A percentile compares a stretch with the other conserved stretches of the same genome.
Evolutionary conservation across 2,888 invertebrate genomes (phyloP).

Genomic region (Phragmatobia fuliginosa): DNA sequence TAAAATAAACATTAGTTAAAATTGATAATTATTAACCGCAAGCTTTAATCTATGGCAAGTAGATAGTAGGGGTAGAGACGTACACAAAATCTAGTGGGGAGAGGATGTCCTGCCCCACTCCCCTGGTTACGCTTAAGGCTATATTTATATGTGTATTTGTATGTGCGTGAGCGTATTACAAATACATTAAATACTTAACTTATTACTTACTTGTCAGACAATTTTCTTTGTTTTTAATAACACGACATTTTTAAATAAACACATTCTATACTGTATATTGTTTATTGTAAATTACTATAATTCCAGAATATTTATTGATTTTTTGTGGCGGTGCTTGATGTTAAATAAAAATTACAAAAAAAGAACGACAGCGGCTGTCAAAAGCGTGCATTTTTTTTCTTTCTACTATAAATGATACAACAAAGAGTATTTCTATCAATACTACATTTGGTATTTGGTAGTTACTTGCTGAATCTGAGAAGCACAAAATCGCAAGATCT

Average conservation of each 20-base stretch:
- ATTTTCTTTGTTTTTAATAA: slow-evolving; percentile 7
- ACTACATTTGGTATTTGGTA: background rate
- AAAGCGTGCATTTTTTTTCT: background rate
- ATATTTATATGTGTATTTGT: too few species aligned
- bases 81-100: too few species aligned
- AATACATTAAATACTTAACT: background rate
- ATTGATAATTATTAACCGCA: too few species aligned
- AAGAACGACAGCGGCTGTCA: slow-evolving; percentile 9
- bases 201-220: background rate
- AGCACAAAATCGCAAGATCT: too few species aligned
- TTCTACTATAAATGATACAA: background rate
- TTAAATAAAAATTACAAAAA: slow-evolving; percentile 12
- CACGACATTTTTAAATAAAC: slow-evolving; percentile 10
- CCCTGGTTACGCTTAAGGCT: too few species aligned
- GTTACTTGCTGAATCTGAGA: too few species aligned
- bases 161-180: too few species aligned
- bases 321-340: slow-evolving; percentile 3
- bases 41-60: too few species aligned
- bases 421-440: background rate
- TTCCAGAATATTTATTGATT: slow-evolving; percentile 4
- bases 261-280: slow-evolving; percentile 3
- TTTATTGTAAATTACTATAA: background rate
- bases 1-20: too few species aligned
- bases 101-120: too few species aligned
- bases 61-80: too few species aligned